phyloP scores from a whole-genome alignment of 2,888 invertebrate species.

The Clostera curtula region DNA sequence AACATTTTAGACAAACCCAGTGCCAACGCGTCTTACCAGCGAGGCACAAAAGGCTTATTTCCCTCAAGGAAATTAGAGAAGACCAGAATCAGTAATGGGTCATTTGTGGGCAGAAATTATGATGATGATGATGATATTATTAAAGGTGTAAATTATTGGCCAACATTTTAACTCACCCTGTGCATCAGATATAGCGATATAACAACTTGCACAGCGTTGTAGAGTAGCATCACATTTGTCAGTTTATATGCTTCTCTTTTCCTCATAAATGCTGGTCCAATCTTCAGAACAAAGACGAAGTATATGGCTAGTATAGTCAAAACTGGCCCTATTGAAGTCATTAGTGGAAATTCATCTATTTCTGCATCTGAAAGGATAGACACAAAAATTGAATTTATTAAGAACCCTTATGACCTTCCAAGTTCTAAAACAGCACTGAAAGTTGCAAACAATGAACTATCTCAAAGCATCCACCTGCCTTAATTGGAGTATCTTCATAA shows the following conservation, averaged over 20 bases:
- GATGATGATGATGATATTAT: too few species aligned
- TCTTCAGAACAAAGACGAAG: conserved; percentile 81
- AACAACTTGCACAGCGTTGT: conserved; percentile 92
- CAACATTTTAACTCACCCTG: conserved; percentile 87
- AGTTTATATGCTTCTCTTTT: conserved; percentile 89
- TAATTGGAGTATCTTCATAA: too few species aligned
- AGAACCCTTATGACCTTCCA: not conserved
- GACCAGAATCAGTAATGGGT: too few species aligned
- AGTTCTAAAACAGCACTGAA: too few species aligned
- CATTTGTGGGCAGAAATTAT: too few species aligned
- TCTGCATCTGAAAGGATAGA: conserved; percentile 45
- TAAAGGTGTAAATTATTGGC: too few species aligned
- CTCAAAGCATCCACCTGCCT: too few species aligned
- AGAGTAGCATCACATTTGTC: conserved; percentile 81
- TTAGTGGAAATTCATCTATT: conserved; percentile 84
- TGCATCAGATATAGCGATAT: conserved; percentile 88
- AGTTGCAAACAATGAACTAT: too few species aligned
- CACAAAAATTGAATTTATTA: not conserved
- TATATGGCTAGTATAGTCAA: conserved; percentile 81
- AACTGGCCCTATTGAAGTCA: conserved; percentile 86
- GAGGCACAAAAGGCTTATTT: too few species aligned
- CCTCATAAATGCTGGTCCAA: conserved; percentile 90
- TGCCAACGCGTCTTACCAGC: too few species aligned
- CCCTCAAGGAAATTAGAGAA: too few species aligned
- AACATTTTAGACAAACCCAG: too few species aligned